Evolutionary conservation across 2,113 vertebrate genomes (phyloP).

Genomic region (Leptocoma aspasia): DNA sequence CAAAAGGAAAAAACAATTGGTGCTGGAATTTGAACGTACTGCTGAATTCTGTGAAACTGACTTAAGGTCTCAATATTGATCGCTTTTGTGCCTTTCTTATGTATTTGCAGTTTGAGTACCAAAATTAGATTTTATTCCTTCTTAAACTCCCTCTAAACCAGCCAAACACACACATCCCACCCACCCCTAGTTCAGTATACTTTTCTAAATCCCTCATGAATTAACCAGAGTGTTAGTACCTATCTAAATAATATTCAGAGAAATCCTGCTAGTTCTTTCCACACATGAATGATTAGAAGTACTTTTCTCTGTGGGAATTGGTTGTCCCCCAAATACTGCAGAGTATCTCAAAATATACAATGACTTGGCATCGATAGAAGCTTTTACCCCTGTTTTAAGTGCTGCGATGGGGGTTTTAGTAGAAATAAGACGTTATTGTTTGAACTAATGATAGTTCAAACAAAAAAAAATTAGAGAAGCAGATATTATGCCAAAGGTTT

Average conservation of each 20-base stretch:
- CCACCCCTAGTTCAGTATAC: rapidly evolving
- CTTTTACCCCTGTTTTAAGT: background rate
- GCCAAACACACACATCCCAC: too few species aligned
- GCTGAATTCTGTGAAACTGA: background rate
- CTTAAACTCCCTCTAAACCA: background rate
- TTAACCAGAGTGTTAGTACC: background rate
- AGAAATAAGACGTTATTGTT: background rate
- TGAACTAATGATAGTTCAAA: background rate
- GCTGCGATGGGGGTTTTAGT: background rate
- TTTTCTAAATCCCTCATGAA: background rate
- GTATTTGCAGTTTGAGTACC: background rate
- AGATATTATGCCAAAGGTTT: background rate
- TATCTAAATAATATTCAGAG: background rate
- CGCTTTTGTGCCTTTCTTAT: background rate
- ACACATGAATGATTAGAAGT: background rate
- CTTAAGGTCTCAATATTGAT: background rate
- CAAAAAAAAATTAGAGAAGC: background rate
- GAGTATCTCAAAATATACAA: background rate
- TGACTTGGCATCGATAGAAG: background rate
- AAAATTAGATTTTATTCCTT: background rate
- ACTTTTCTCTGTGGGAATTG: background rate
- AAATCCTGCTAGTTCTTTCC: background rate
- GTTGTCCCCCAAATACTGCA: background rate
- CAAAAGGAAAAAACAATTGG: background rate
- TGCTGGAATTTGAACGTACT: background rate